Evolutionary conservation across 2,888 invertebrate species (phyloP).

Genomic region (Hydriomena furcata): DNA sequence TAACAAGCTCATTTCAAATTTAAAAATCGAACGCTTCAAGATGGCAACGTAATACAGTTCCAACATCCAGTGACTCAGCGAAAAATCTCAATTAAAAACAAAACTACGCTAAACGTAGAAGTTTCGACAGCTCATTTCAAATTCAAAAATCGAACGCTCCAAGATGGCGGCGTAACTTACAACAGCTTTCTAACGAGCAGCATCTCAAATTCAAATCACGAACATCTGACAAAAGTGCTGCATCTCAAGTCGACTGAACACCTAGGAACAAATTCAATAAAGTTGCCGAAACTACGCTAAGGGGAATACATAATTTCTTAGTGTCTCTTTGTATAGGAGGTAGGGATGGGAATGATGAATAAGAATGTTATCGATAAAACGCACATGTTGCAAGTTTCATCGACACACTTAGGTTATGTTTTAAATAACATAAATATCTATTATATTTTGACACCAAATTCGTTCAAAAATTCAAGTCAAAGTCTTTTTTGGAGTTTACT

Average conservation of each 20-base stretch:
- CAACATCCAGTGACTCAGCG: too few species aligned
- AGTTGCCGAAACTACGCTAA: constrained; percentile 77
- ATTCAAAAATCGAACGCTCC: constrained; percentile 37
- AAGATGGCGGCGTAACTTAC: constrained; percentile 39
- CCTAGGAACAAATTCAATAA: constrained; percentile 82
- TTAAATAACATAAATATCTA: too few species aligned
- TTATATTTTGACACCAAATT: too few species aligned
- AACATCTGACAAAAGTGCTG: constrained; percentile 74
- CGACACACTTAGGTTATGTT: neutral
- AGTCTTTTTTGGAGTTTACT: too few species aligned
- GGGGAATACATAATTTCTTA: constrained; percentile 83
- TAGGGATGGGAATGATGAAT: constrained; percentile 48
- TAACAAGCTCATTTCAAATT: neutral
- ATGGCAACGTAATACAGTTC: too few species aligned
- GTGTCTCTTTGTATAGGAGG: constrained; percentile 75
- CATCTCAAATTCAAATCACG: constrained; percentile 66
- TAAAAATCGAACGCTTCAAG: constrained; percentile 21
- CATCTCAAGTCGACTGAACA: constrained; percentile 58
- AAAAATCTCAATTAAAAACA: too few species aligned
- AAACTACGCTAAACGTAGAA: constrained; percentile 11
- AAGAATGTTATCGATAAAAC: constrained; percentile 24
- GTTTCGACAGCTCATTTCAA: constrained; percentile 23
- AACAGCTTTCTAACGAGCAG: constrained; percentile 39
- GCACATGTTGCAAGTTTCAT: too few species aligned
- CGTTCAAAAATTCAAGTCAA: too few species aligned